Evolutionary conservation across 2,888 invertebrate species (phyloP).

Genomic region (Oxyteleia sp.): DNA sequence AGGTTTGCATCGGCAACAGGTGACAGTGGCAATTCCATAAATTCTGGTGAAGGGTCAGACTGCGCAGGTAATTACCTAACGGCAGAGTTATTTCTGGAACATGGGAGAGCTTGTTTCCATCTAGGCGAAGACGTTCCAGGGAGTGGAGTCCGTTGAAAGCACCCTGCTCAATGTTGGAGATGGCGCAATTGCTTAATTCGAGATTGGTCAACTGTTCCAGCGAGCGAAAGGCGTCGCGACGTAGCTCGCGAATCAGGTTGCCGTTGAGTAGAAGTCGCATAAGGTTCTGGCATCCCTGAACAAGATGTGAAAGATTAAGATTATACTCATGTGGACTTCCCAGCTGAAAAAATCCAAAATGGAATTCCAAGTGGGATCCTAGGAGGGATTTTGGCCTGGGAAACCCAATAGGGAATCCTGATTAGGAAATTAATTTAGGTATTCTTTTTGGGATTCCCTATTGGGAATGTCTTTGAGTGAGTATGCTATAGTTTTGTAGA

Average conservation of each 20-base stretch:
- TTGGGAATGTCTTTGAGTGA: too few species aligned
- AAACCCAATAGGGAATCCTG: too few species aligned
- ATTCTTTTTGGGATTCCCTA: too few species aligned
- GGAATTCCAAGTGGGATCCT: too few species aligned
- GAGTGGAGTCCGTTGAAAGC: slow-evolving; percentile 94
- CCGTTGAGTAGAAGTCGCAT: slow-evolving; percentile 94
- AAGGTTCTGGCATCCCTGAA: slow-evolving; percentile 88
- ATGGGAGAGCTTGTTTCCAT: slow-evolving; percentile 93
- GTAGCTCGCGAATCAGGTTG: slow-evolving; percentile 93
- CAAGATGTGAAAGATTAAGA: too few species aligned
- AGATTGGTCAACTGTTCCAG: slow-evolving; percentile 93
- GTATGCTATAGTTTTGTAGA: too few species aligned
- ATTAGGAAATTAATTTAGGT: too few species aligned
- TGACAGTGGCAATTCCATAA: slow-evolving; percentile 96
- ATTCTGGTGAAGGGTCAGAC: slow-evolving; percentile 94
- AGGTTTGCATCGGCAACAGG: slow-evolving; percentile 92
- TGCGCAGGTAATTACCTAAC: slow-evolving; percentile 93
- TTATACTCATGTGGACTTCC: too few species aligned
- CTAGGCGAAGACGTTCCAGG: slow-evolving; percentile 94
- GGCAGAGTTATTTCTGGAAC: slow-evolving; percentile 87
- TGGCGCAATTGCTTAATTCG: slow-evolving; percentile 94
- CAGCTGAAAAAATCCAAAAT: too few species aligned
- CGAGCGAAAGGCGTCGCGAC: slow-evolving; percentile 92
- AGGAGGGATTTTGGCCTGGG: too few species aligned
- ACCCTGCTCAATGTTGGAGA: slow-evolving; percentile 92